A percentile compares a stretch with the other conserved stretches of the same genome.
These are phyloP conservation scores for Rhyacophila evoluta DNA, from an alignment of 2,888 invertebrate genomes.

Conservation along the genomic window DNA sequence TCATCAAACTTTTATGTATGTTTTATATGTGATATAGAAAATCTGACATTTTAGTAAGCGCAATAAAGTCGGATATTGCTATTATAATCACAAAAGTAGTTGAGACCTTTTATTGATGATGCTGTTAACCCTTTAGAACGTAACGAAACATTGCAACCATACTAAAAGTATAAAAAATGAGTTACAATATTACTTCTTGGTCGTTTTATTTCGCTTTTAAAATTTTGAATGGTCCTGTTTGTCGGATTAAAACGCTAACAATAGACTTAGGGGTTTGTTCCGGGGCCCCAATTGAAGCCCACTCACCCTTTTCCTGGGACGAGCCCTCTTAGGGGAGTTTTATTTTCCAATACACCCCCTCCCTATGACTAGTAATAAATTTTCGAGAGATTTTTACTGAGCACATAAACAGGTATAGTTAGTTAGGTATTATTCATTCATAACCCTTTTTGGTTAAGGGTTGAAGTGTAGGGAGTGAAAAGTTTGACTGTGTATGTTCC, in stretches of 20 bases:
- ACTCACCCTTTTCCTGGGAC: not conserved
- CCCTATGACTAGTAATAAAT: slow-evolving; percentile 47
- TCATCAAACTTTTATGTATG: not conserved
- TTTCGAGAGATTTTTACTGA: slow-evolving; percentile 53
- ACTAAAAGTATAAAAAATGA: slow-evolving; percentile 54
- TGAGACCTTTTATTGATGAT: not conserved
- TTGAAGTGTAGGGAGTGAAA: slow-evolving; percentile 33
- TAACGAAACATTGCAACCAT: slow-evolving; percentile 50
- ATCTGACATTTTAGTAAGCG: not conserved
- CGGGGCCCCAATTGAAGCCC: slow-evolving; percentile 30
- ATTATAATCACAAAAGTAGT: not conserved
- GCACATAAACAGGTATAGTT: slow-evolving; percentile 54
- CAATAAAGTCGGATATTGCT: not conserved
- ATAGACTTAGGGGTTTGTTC: slow-evolving; percentile 51
- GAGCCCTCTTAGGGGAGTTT: slow-evolving; percentile 49
- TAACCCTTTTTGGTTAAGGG: slow-evolving; percentile 50
- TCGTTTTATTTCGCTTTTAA: slow-evolving; percentile 53
- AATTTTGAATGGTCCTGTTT: slow-evolving; percentile 54
- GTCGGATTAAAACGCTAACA: slow-evolving; percentile 55
- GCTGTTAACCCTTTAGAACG: slow-evolving; percentile 42
- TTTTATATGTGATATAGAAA: not conserved
- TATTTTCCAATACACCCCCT: slow-evolving; percentile 53
- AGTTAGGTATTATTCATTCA: slow-evolving; percentile 54
- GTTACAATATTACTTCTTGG: slow-evolving; percentile 41
- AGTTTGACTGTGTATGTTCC: not conserved